Conservation (phyloP, 2,888 invertebrate species). For the Drosophila mercatorum region DNA sequence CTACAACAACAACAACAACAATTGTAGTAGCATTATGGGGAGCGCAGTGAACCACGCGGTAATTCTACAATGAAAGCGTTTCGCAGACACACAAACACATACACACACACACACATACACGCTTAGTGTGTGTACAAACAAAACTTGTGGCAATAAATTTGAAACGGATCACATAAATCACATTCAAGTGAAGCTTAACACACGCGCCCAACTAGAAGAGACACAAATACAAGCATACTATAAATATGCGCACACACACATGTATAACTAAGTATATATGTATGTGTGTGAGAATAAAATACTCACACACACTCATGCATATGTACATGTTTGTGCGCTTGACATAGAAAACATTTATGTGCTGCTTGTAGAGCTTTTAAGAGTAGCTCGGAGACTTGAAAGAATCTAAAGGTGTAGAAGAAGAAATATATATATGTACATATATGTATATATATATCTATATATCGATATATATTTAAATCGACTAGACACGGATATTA, state of each 20-base stretch:
- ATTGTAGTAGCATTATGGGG: constrained; percentile 51
- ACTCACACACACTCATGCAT: constrained; percentile 1
- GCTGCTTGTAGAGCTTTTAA: constrained; percentile 16
- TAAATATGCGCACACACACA: constrained; percentile 24
- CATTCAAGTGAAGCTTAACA: constrained; percentile 83
- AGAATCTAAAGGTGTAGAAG: neutral
- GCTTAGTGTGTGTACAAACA: constrained; percentile 57
- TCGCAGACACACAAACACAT: constrained; percentile 32
- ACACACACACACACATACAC: constrained; percentile 14
- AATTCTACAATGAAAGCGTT: constrained; percentile 66
- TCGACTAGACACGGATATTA: neutral
- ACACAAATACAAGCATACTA: constrained; percentile 50
- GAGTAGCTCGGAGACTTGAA: constrained; percentile 1
- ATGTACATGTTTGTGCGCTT: constrained; percentile 30
- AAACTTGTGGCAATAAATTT: constrained; percentile 82
- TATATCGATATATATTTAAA: neutral
- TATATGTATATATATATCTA: neutral
- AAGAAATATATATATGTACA: neutral
- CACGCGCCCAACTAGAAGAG: constrained; percentile 75
- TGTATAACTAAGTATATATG: neutral
- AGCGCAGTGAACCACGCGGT: constrained; percentile 64
- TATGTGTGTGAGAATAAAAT: constrained; percentile 16
- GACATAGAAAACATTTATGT: constrained; percentile 50
- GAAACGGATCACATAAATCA: constrained; percentile 84
- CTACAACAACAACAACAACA: constrained; percentile 31